phyloP scores from a whole-genome alignment of 2,888 invertebrate genomes.

The Melinaea marsaeus region DNA sequence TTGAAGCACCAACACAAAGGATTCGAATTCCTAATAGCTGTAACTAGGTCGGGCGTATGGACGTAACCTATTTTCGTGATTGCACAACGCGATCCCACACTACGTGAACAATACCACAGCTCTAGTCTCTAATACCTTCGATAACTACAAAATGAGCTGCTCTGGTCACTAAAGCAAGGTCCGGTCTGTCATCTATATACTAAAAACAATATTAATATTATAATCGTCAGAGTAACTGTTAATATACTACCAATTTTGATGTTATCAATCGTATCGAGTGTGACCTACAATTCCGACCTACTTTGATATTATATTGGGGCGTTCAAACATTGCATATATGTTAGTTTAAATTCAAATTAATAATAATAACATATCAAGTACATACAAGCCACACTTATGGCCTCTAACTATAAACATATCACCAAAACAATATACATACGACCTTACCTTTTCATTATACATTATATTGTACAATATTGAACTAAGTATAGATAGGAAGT shows the following conservation, averaged over 20 bases:
- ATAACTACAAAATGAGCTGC: conserved; percentile 41
- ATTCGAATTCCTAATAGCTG: conserved; percentile 40
- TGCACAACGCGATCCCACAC: conserved; percentile 55
- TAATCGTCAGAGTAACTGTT: background rate
- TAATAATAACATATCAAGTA: background rate
- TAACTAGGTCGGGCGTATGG: conserved; percentile 54
- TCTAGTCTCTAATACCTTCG: conserved; percentile 51
- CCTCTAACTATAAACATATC: too few species aligned
- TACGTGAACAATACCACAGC: conserved; percentile 47
- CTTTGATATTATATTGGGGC: conserved; percentile 52
- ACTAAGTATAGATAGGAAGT: conserved; percentile 2
- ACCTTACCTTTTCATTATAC: background rate
- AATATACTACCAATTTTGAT: conserved; percentile 15
- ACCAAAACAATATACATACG: background rate
- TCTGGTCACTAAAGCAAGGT: conserved; percentile 15
- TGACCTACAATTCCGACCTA: conserved; percentile 55
- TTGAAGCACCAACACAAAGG: conserved; percentile 43
- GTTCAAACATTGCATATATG: conserved; percentile 36
- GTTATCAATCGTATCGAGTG: conserved; percentile 37
- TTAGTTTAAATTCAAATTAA: conserved; percentile 8
- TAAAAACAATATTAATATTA: background rate
- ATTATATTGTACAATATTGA: background rate
- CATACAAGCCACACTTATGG: background rate
- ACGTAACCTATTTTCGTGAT: conserved; percentile 60
- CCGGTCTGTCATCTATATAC: conserved; percentile 3